Percentiles rank a stretch among this genome's conserved stretches.
Evolutionary conservation across 2,113 vertebrate genomes (phyloP).

Genomic region (Xenus cinereus): DNA sequence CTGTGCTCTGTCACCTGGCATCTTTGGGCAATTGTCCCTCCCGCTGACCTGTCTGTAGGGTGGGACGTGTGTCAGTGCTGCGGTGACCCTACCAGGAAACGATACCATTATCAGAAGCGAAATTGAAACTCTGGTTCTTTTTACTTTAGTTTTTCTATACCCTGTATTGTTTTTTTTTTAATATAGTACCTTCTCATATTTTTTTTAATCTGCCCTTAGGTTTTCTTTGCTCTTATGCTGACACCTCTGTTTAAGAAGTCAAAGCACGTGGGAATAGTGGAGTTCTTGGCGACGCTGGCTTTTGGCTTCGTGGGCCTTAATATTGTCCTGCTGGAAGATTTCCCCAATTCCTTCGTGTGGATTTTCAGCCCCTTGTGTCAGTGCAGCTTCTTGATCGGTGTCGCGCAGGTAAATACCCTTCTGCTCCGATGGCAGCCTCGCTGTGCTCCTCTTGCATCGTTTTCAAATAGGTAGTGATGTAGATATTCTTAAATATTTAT

Average conservation of each 20-base stretch:
- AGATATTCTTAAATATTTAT: not conserved
- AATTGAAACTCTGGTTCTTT: not conserved
- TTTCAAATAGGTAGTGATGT: not conserved
- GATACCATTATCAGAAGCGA: fast-evolving
- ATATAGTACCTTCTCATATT: not conserved
- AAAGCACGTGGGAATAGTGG: slow-evolving; percentile 92
- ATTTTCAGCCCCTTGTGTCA: slow-evolving; percentile 91
- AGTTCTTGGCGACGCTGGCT: slow-evolving; percentile 88
- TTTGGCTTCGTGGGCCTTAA: slow-evolving; percentile 91
- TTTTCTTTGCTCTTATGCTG: slow-evolving; percentile 96
- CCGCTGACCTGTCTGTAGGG: not conserved
- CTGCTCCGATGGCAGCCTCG: fast-evolving
- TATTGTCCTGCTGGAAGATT: slow-evolving; percentile 88
- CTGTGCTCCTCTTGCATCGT: fast-evolving
- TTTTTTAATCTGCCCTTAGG: slow-evolving; percentile 65
- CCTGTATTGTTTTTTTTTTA: not conserved
- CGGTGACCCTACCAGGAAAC: not conserved
- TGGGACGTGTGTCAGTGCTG: not conserved
- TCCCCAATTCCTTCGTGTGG: slow-evolving; percentile 91
- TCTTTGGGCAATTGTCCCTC: not conserved
- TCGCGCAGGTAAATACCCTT: slow-evolving; percentile 84
- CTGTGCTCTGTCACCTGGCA: not conserved
- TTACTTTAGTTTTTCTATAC: not conserved
- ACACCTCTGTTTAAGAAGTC: slow-evolving; percentile 95
- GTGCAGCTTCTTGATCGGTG: slow-evolving; percentile 90